Base-by-base conservation (phyloP, 2,113 vertebrate species). In the Salvelinus sp. region DNA sequence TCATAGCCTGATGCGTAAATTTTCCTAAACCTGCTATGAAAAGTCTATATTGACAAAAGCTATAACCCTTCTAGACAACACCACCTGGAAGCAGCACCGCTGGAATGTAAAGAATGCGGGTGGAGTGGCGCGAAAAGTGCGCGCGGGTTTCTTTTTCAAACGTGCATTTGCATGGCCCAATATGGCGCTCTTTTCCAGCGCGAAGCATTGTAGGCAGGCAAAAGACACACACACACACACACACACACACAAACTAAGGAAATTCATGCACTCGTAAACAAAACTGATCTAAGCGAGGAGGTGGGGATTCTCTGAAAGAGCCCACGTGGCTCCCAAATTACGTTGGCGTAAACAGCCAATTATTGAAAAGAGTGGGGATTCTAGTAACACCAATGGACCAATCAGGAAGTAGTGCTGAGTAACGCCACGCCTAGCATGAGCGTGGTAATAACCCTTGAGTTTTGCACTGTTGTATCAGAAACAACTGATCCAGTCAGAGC, bases 241-340 rank as follows among this genome's bases (percentile, higher is more conserved):
- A 44, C 38, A 10, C 38, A 44, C 54, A 38, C 6, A 7, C n/a
- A 75, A 72, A 38, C 30, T 66, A 38, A 25, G 90, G 90, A 90
- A 25, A 92, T 90, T 90, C 88, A 83, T 13, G 33, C 9, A 74
- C 28, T 74, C 57, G 81, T 83, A 90, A 91, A 89, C 84, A 89
- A 64, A 79, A n/a, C 69, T 62, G 77, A 76, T 75, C 64, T 44
- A 12, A 38, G 67, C 14, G 50, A 63, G 66, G 77, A 25, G 18
- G 58, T 47, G n/a, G 69, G 86, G 89, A 84, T 88, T 89, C 85
- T 89, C 84, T 82, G 83, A 91, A 89, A 76, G 60, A 18, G 18
- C 91, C 91, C 91, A 93, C 92, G 91, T 93, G 92, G 91, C 0
- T 50, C 73, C 54, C 69, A 4, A 50, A 74, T 67, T 74, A 73